Percentiles rank a stretch among this genome's conserved stretches.
Evolutionary conservation across 2,888 invertebrate species (phyloP).

Genomic region (Petrolisthes cinctipes): DNA sequence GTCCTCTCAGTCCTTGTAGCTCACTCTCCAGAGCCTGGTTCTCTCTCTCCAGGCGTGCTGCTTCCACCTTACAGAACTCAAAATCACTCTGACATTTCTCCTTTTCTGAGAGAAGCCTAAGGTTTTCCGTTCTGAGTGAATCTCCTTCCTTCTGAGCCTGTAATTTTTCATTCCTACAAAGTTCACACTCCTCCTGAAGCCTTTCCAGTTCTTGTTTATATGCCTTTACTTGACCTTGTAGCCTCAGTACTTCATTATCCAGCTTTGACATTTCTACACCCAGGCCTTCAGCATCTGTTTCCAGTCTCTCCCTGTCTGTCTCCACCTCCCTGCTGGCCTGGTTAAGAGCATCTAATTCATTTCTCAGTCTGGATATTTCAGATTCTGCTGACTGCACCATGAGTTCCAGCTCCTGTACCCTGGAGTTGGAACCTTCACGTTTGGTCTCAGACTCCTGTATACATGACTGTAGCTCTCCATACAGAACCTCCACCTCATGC

Average conservation of each 20-base stretch:
- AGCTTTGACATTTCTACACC: slow-evolving; percentile 43
- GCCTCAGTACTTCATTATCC: slow-evolving; percentile 27
- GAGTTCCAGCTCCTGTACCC: slow-evolving; percentile 62
- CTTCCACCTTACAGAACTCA: slow-evolving; percentile 31
- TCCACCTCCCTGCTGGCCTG: slow-evolving; percentile 34
- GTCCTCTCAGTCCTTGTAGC: slow-evolving; percentile 25
- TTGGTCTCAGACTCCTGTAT: slow-evolving; percentile 62
- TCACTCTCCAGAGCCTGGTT: slow-evolving; percentile 34
- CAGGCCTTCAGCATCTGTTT: slow-evolving; percentile 29
- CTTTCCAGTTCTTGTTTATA: slow-evolving; percentile 43
- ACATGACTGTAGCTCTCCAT: slow-evolving; percentile 60
- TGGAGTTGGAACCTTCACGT: slow-evolving; percentile 58
- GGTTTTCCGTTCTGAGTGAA: background rate
- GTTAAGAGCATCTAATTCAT: slow-evolving; percentile 45
- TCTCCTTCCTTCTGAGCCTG: slow-evolving; percentile 33
- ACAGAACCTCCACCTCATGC: slow-evolving; percentile 52
- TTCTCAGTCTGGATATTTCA: slow-evolving; percentile 59
- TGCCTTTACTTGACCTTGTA: slow-evolving; percentile 43
- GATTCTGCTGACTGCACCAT: slow-evolving; percentile 65
- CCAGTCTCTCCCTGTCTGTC: slow-evolving; percentile 34
- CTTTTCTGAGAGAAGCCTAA: slow-evolving; percentile 15
- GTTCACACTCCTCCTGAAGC: slow-evolving; percentile 36
- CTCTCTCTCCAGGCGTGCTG: slow-evolving; percentile 36
- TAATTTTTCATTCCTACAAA: slow-evolving; percentile 7
- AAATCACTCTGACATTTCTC: slow-evolving; percentile 22